Conservation (phyloP, 2,888 invertebrate genomes). For the Morpho deidamia region DNA sequence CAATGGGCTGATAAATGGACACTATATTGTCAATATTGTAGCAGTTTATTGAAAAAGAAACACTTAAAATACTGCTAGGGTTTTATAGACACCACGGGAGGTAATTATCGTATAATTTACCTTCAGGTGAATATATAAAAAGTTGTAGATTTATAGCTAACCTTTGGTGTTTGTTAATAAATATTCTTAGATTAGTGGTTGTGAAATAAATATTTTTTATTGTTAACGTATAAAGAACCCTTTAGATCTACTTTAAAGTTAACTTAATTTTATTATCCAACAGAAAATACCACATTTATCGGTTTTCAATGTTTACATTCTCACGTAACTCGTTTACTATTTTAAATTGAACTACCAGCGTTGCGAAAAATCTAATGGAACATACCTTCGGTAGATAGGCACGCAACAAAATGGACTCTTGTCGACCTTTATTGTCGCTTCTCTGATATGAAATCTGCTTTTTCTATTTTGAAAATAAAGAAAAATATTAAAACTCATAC, state of each 20-base stretch:
- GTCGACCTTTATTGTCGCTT: not conserved
- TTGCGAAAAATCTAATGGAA: constrained; percentile 1
- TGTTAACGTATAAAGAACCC: not conserved
- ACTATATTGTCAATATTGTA: too few relatives aligned
- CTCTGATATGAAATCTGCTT: not conserved
- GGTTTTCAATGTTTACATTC: constrained; percentile 2
- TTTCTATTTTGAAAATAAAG: not conserved
- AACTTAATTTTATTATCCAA: constrained; percentile 1
- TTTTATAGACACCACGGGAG: too few relatives aligned
- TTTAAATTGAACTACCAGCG: constrained; percentile 8
- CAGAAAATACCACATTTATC: constrained; percentile 1
- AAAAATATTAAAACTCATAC: too few relatives aligned
- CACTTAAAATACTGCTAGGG: too few relatives aligned
- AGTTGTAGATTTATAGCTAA: too few relatives aligned
- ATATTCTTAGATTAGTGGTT: not conserved
- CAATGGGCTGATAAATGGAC: too few relatives aligned
- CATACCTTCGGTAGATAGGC: constrained; percentile 4
- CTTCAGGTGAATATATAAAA: too few relatives aligned
- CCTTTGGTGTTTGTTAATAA: too few relatives aligned
- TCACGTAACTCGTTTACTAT: constrained; percentile 11
- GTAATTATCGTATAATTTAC: too few relatives aligned
- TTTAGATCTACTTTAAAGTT: not conserved
- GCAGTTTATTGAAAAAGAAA: too few relatives aligned
- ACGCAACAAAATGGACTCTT: constrained; percentile 1
- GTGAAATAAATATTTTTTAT: not conserved